Conservation (phyloP, 2,797 vertebrate species). For the Poecile montanus region DNA sequence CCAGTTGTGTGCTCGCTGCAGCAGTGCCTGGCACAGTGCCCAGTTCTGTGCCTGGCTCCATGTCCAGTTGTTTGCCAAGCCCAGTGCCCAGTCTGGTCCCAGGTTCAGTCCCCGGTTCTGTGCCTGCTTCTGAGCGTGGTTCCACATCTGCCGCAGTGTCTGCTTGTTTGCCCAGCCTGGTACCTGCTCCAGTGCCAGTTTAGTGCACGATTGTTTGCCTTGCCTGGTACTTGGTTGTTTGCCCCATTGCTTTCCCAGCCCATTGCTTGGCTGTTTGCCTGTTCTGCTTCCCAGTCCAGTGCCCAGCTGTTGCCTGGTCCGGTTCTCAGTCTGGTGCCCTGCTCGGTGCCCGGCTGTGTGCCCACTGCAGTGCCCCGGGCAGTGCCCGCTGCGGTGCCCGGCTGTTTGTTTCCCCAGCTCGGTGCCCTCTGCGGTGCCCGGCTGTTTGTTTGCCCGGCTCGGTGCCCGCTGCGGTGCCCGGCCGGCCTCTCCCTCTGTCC, state of each 20-base stretch:
- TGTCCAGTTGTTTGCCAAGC: background rate
- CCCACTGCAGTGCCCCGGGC: rapidly evolving
- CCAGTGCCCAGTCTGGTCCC: background rate
- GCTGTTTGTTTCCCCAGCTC: rapidly evolving
- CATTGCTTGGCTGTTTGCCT: too few relatives aligned
- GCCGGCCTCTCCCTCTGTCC: too few relatives aligned
- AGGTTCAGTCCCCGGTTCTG: background rate
- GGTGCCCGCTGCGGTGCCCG: rapidly evolving
- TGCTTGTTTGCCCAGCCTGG: background rate
- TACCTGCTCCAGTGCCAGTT: too few relatives aligned
- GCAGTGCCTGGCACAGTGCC: background rate
- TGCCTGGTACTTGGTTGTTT: background rate
- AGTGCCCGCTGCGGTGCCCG: rapidly evolving
- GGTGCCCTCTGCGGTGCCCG: rapidly evolving
- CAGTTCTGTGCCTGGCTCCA: background rate
- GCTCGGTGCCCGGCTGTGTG: background rate
- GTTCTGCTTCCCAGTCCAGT: background rate
- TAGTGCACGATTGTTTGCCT: background rate
- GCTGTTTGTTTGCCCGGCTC: background rate
- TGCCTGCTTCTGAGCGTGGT: background rate
- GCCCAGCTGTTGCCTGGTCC: rapidly evolving
- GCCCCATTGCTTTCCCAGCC: background rate
- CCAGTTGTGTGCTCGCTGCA: background rate
- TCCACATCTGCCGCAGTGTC: background rate
- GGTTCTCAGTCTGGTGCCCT: background rate